Evolutionary conservation across 2,888 invertebrate genomes (phyloP), one percentile per base, ranked within the genome.

Genomic region (Andrena fulva): DNA sequence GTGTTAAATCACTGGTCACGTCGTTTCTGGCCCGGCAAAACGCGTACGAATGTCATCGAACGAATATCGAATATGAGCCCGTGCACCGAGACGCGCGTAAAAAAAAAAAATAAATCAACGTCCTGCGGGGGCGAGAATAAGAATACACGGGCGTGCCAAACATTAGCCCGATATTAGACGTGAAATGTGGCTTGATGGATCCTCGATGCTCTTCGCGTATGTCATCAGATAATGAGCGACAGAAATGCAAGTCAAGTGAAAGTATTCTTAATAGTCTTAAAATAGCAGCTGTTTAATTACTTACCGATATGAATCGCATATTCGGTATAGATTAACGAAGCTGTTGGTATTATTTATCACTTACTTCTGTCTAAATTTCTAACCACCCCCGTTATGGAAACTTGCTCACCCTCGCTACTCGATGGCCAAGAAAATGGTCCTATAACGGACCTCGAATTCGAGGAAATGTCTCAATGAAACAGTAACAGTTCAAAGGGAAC

Each of bases 1-100:
- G 70, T 81, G 85, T 82, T 88, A 87, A 85, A 87, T 87, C 88
- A 88, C 80, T 63, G 56, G 82, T 74, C 77, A 66, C 74, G 74
- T 75, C 72, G 84, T 83, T 83, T 63, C 83, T 72, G 50, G 70
- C 52, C 60, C 42, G 70, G 24, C 56, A 64, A 64, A 42, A 73
- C 63, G 70, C 71, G 59, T 52, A 8, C 31, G 67, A 76, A 72
- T 52, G 72, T 33, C 73, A 69, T 77, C 69, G 73, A 71, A 72
- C 82, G 54, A 69, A 72, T 77, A 73, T 82, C 82, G 81, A 80
- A 67, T 67, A 80, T 35, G 42, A 48, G 42, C 16, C 62, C 20
- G 35, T 20, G 20, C n/a, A 27, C 16, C 74, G 60, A 74, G 73
- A 12, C 42, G 68, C 7, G 54, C 20, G 63, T 16, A 27, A 48